Evolutionary conservation across 2,797 vertebrate species (phyloP).

Genomic region (Labroides dimidiatus): DNA sequence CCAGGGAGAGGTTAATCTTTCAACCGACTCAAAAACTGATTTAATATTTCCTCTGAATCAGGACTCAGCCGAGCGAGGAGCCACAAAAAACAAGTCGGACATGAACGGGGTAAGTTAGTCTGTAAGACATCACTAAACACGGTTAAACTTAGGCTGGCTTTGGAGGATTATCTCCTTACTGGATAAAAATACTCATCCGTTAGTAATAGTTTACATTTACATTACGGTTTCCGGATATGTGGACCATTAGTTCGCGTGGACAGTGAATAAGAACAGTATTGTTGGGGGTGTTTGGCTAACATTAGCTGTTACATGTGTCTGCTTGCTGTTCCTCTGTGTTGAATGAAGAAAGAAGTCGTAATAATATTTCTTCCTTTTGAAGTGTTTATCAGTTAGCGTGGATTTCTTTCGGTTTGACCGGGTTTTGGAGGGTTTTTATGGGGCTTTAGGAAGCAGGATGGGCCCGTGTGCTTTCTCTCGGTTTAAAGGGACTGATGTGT

Average conservation of each 20-base stretch:
- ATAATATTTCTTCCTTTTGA: rapidly evolving
- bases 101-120: slow-evolving; percentile 90
- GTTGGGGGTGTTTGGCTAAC: slow-evolving; percentile 39
- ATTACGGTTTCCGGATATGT: rapidly evolving
- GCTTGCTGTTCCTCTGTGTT: background rate
- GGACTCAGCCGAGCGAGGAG: slow-evolving; percentile 74
- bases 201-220: rapidly evolving
- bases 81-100: slow-evolving; percentile 84
- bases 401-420: rapidly evolving
- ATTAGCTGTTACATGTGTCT: slow-evolving; percentile 47
- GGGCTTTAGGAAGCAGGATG: rapidly evolving
- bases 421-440: background rate
- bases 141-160: background rate
- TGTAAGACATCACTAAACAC: slow-evolving; percentile 31
- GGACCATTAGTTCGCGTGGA: background rate
- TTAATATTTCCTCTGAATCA: slow-evolving; percentile 13
- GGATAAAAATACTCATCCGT: rapidly evolving
- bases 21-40: background rate
- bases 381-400: rapidly evolving
- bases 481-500: slow-evolving; percentile 53
- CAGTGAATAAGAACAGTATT: background rate
- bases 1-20: slow-evolving; percentile 3
- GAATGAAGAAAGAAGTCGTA: background rate
- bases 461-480: slow-evolving; percentile 29
- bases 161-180: background rate